Evolutionary conservation across 2,888 invertebrate species (phyloP).

Genomic region (Cremastobaeus sp.): DNA sequence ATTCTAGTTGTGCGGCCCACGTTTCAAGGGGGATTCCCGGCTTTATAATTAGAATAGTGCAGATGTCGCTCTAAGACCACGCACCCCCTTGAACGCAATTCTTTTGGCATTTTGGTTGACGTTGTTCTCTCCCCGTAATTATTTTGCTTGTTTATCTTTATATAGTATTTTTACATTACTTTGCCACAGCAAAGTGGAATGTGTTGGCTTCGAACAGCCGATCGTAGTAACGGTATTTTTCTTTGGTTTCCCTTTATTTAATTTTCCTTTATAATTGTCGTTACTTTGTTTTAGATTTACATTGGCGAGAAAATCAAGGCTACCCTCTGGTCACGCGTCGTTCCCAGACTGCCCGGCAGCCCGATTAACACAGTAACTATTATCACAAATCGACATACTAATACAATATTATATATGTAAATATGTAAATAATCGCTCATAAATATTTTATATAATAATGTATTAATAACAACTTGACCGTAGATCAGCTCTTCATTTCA

Average conservation of each 20-base stretch:
- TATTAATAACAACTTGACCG: conserved; percentile 73
- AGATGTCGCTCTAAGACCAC: neutral
- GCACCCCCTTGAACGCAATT: conserved; percentile 11
- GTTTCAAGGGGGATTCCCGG: neutral
- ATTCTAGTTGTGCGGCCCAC: conserved; percentile 35
- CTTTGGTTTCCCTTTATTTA: conserved; percentile 50
- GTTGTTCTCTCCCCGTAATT: conserved; percentile 9
- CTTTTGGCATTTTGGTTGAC: conserved; percentile 41
- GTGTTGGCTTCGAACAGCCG: conserved; percentile 62
- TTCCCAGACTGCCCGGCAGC: conserved; percentile 77
- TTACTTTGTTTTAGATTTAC: conserved; percentile 50
- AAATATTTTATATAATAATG: conserved; percentile 75
- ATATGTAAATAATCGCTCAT: conserved; percentile 76
- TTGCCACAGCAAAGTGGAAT: conserved; percentile 72
- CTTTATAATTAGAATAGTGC: conserved; percentile 7
- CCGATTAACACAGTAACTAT: conserved; percentile 71
- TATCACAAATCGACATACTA: conserved; percentile 74
- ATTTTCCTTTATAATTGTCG: conserved; percentile 35
- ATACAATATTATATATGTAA: conserved; percentile 74
- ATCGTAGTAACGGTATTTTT: conserved; percentile 54
- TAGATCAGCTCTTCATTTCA: conserved; percentile 14
- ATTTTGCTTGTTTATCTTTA: conserved; percentile 9
- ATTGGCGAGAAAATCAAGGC: conserved; percentile 52
- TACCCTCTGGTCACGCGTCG: conserved; percentile 48
- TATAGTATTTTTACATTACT: conserved; percentile 64